A percentile compares a stretch with the other conserved stretches of the same genome.
Conservation (phyloP, 2,888 invertebrate genomes). For the Chouioia cunea region DNA sequence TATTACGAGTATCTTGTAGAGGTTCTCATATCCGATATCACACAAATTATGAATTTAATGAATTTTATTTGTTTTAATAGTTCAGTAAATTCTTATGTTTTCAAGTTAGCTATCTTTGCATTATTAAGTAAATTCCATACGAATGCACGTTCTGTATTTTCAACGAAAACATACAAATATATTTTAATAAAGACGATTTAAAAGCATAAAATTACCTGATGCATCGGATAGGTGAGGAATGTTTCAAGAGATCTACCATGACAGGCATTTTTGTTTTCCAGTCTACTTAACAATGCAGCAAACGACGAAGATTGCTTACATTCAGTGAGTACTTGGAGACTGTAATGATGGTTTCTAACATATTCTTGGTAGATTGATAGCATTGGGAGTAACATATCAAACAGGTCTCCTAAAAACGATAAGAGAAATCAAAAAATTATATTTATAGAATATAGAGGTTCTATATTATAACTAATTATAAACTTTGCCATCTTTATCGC, state of each 20-base stretch:
- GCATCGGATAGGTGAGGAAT: slow-evolving; percentile 94
- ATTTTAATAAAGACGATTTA: too few species aligned
- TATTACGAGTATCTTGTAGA: too few species aligned
- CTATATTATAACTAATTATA: too few species aligned
- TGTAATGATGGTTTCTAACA: slow-evolving; percentile 94
- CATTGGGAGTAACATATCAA: slow-evolving; percentile 95
- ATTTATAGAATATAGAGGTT: too few species aligned
- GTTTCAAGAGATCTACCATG: slow-evolving; percentile 89
- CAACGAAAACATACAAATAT: background rate
- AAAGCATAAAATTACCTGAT: slow-evolving; percentile 76
- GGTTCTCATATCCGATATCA: too few species aligned
- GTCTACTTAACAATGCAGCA: slow-evolving; percentile 80
- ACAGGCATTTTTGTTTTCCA: slow-evolving; percentile 88
- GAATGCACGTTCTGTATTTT: background rate
- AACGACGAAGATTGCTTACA: slow-evolving; percentile 89
- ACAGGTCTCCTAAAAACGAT: slow-evolving; percentile 82
- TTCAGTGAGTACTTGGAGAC: slow-evolving; percentile 90
- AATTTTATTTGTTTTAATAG: too few species aligned
- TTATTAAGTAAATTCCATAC: too few species aligned
- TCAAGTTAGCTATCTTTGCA: too few species aligned
- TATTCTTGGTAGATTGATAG: slow-evolving; percentile 95
- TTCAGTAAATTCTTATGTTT: too few species aligned
- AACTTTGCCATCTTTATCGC: too few species aligned
- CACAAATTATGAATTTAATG: too few species aligned
- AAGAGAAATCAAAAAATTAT: too few species aligned